Base-by-base conservation (phyloP, 1,140 invertebrate species). In the Aricia agestis region DNA sequence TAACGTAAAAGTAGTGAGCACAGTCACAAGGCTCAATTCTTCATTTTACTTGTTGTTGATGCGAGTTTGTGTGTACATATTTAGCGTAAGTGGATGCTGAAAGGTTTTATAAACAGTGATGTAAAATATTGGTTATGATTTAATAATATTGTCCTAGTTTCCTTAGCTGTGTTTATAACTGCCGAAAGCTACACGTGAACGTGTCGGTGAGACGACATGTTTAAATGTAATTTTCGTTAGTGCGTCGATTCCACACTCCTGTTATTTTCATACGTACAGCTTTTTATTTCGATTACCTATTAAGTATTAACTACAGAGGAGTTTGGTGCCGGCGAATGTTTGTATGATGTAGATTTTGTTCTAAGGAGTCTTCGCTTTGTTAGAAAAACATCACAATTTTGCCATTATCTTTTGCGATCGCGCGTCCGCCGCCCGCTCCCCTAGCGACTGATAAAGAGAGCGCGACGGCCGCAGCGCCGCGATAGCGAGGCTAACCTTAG, bases 321-420 rank as follows among this genome's bases (percentile, higher is more conserved):
- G 73, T 78, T 77, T 68, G 71, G 80, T 71, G 80, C 76, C 72
- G 72, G 75, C 74, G 69, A 71, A 52, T 70, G 71, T 70, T 25
- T 25, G 18, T 52, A 52, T 52, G 13, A 52, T 61, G 32, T 41
- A 42, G 13, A 63, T 68, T 58, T 18, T 65, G 25, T 36, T 31
- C 72, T 73, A 72, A 67, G 70, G 72, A 42, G 32, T 42, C 17
- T 59, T 65, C 58, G 69, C 57, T 70, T 71, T 81, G 76, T 78
- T 85, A 86, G 87, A 89, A 87, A 87, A 91, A 87, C 81, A 88
- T 90, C 89, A 91, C 89, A 90, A 90, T 88, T 91, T 91, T 87
- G 81, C 85, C 87, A 89, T 87, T 84, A 84, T 85, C 81, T 81
- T 74, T 78, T 81, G 80, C 77, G 81, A 78, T 79, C 83, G 84